These are phyloP conservation scores for Mechanitis messenoides DNA, from an alignment of 2,888 invertebrate species.

Conservation along the genomic window DNA sequence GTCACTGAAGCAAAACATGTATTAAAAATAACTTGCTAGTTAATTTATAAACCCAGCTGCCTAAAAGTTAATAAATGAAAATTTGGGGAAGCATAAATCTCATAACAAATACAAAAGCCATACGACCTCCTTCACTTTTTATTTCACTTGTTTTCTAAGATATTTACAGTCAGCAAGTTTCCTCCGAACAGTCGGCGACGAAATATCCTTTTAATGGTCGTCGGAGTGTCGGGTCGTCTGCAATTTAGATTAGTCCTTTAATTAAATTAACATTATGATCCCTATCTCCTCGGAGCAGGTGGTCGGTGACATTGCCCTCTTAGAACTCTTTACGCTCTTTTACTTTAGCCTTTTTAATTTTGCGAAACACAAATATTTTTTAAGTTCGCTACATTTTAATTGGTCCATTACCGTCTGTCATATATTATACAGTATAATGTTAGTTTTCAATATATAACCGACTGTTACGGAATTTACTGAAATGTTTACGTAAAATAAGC, in stretches of 20 bases:
- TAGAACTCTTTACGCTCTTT: constrained; percentile 57
- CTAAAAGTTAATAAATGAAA: too few species aligned
- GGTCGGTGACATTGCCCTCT: constrained; percentile 65
- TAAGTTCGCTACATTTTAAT: neutral
- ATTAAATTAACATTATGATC: constrained; percentile 77
- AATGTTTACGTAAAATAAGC: neutral
- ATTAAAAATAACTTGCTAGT: too few species aligned
- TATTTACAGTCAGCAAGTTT: constrained; percentile 71
- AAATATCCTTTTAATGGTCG: constrained; percentile 75
- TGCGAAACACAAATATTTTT: constrained; percentile 25
- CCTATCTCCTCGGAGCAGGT: constrained; percentile 71
- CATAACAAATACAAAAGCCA: too few species aligned
- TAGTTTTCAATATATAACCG: neutral
- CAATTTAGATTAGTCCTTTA: constrained; percentile 77
- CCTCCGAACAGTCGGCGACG: constrained; percentile 63
- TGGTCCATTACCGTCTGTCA: neutral
- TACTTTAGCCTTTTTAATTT: constrained; percentile 34
- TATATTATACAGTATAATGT: neutral
- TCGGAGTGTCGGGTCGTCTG: constrained; percentile 73
- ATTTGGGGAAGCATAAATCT: too few species aligned
- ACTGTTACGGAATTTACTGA: neutral
- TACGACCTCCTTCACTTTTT: constrained; percentile 21
- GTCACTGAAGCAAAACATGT: too few species aligned
- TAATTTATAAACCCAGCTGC: too few species aligned
- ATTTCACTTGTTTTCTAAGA: constrained; percentile 54